Conservation (phyloP, 2,888 invertebrate species). For the Opisthograptis luteolata region DNA sequence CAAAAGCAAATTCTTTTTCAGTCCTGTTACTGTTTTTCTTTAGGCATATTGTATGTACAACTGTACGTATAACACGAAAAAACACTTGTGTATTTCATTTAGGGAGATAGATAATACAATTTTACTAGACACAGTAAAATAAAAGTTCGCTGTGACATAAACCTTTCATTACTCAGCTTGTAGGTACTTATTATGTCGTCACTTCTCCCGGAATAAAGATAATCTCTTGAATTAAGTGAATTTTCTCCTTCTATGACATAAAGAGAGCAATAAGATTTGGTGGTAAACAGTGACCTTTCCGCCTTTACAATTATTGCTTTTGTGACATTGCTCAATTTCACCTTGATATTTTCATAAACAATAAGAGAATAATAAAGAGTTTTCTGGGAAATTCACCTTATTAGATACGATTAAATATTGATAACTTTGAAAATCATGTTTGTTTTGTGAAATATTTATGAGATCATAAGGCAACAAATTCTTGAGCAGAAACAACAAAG, state of each 20-base stretch:
- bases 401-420: no score
- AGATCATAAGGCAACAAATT: no score
- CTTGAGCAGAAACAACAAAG: no score
- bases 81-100: not conserved
- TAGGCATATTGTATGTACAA: no score
- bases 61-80: no score
- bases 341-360: not conserved
- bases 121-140: slow-evolving; percentile 9
- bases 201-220: slow-evolving; percentile 8
- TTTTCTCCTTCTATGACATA: slow-evolving; percentile 5
- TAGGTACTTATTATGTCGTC: slow-evolving; percentile 12
- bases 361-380: no score
- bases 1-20: no score
- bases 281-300: not conserved
- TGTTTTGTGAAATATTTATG: no score
- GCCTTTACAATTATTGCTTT: not conserved
- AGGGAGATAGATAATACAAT: not conserved
- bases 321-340: not conserved
- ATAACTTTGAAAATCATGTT: no score
- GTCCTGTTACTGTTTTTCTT: no score
- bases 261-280: slow-evolving; percentile 6
- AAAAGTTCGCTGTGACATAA: slow-evolving; percentile 4
- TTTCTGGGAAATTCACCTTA: no score
- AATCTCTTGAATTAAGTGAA: slow-evolving; percentile 7
- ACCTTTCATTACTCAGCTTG: slow-evolving; percentile 12